Evolutionary conservation across 2,888 invertebrate species (phyloP).

Genomic region (Synergus umbraculus): DNA sequence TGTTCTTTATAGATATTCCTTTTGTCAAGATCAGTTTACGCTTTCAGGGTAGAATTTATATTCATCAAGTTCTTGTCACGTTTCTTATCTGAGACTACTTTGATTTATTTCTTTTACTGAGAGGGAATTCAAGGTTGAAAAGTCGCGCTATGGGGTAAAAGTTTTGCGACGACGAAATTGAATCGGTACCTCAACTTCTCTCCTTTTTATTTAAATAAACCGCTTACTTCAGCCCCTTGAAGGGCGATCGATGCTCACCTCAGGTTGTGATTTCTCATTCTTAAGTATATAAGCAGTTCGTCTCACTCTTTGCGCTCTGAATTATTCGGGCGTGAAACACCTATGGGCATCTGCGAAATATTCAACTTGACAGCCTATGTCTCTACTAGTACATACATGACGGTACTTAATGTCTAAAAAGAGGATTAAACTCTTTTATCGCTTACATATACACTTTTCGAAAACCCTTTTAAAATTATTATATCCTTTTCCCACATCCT

Average conservation of each 20-base stretch:
- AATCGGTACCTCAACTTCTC: not conserved
- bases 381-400: not conserved
- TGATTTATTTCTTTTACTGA: slow-evolving; percentile 31
- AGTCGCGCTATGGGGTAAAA: slow-evolving; percentile 26
- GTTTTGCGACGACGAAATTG: slow-evolving; percentile 31
- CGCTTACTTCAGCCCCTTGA: slow-evolving; percentile 22
- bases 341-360: slow-evolving; percentile 12
- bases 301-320: not conserved
- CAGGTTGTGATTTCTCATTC: slow-evolving; percentile 17
- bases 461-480: too few relatives aligned
- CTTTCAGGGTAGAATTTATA: slow-evolving; percentile 8
- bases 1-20: not conserved
- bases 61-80: slow-evolving; percentile 27
- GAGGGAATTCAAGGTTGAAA: slow-evolving; percentile 35
- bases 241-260: slow-evolving; percentile 31
- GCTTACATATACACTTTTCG: not conserved
- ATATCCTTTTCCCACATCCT: too few relatives aligned
- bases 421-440: not conserved
- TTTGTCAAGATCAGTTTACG: slow-evolving; percentile 17
- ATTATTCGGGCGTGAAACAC: slow-evolving; percentile 15
- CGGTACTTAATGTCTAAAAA: not conserved
- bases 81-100: slow-evolving; percentile 27
- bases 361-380: not conserved
- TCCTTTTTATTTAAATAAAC: slow-evolving; percentile 39
- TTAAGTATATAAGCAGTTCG: slow-evolving; percentile 1